Base-by-base conservation (phyloP, 2,113 vertebrate species). In the Astatoreochromis straeleni region DNA sequence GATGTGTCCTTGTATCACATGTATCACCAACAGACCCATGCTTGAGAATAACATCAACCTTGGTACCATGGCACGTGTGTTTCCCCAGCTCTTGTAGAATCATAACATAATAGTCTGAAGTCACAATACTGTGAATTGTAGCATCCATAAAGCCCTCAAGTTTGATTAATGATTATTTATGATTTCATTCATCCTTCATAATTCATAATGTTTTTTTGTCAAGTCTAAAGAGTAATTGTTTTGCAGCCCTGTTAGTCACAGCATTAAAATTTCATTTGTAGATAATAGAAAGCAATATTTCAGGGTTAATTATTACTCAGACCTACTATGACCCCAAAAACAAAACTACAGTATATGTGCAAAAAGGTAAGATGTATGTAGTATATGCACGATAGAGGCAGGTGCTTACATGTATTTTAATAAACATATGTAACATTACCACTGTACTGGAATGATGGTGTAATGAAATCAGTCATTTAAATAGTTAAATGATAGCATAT, bases 401-500 rank as follows among this genome's bases (percentile, higher is more conserved):
- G 57, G 29, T 31, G 57, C 16, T 58, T 58, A 58, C 26, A 31
- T 58, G 1, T 1, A 4, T 58, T 58, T 58, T 60, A 60, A 31
- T 60, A 60, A 60, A 60, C 57, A 60, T 31, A 17, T 60, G 57
- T 60, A 60, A 60, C 57, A 60, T 0, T 60, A 60, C 57, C 26
- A 2, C 57, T 60, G 26, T 17, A 17, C 26, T 17, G 57, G 5
- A 60, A 10, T 60, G 57, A 60, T 60, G 55, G 3, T 60, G 57
- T 3, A 17, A 60, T 0, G 57, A 60, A 31, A 60, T 60, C 57
- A 60, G 3, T 60, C 14, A 60, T 31, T 31, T 58, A 58, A 58
- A 58, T 58, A 9, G 26, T 58, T 58, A 31, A 31, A 0, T 31
- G 57, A 0, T 0, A 31, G 14, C 57, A 58, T 60, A 57, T 60